A percentile compares a stretch with the other conserved stretches of the same genome.
These are phyloP conservation scores for Eurytoma adleriae DNA, from an alignment of 2,888 invertebrate species.

Conservation along the genomic window DNA sequence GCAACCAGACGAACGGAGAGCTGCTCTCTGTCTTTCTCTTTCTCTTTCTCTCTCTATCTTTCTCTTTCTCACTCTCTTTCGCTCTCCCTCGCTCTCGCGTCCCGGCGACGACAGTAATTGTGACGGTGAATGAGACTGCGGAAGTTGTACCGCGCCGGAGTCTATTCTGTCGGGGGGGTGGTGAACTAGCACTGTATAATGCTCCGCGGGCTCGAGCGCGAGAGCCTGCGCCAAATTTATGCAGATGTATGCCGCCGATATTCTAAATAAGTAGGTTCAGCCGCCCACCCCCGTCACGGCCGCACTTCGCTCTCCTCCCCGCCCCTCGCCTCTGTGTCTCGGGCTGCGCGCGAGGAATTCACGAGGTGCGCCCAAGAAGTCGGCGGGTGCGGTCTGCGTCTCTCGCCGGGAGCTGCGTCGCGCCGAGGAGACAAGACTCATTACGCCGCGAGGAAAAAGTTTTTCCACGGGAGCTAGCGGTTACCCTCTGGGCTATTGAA, in stretches of 20 bases:
- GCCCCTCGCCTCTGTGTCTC: too few relatives aligned
- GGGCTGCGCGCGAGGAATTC: slow-evolving; percentile 24
- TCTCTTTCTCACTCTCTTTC: background rate
- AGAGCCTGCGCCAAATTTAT: slow-evolving; percentile 74
- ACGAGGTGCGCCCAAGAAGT: slow-evolving; percentile 2
- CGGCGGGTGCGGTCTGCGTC: background rate
- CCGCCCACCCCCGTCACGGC: slow-evolving; percentile 20
- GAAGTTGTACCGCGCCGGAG: slow-evolving; percentile 63
- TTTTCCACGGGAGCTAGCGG: background rate
- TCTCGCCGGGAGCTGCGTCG: background rate
- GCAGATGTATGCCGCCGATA: slow-evolving; percentile 75
- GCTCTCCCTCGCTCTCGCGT: slow-evolving; percentile 13
- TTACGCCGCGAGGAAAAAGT: slow-evolving; percentile 32
- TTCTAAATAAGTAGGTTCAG: slow-evolving; percentile 75
- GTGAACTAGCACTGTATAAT: slow-evolving; percentile 66
- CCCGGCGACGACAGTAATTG: slow-evolving; percentile 56
- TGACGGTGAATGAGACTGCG: slow-evolving; percentile 60
- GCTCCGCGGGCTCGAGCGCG: slow-evolving; percentile 64
- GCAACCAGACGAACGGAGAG: background rate
- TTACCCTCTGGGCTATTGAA: too few relatives aligned
- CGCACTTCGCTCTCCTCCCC: too few relatives aligned
- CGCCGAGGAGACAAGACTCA: slow-evolving; percentile 39
- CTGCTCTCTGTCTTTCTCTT: slow-evolving; percentile 33
- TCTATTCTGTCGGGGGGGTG: background rate
- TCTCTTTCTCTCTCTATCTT: slow-evolving; percentile 8